phyloP scores from a whole-genome alignment of 2,797 vertebrate species.

The Cercopithecus neglectus region DNA sequence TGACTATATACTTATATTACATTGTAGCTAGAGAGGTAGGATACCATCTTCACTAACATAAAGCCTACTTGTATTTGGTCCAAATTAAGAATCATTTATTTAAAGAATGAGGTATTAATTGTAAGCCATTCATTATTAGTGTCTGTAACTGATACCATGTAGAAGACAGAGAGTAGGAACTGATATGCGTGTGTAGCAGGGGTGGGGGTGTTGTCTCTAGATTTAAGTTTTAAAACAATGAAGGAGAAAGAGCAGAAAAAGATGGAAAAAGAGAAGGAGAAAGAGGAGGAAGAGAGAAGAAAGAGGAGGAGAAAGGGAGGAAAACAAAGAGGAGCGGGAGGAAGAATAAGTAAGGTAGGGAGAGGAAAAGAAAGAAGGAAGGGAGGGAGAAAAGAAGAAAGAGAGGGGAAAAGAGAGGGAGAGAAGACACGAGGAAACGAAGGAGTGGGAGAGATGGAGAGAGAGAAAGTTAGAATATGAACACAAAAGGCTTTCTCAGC shows the following conservation, averaged over 20 bases:
- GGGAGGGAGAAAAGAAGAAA: accelerated
- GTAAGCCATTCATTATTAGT: no score
- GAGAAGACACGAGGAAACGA: no score
- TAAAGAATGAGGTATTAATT: background rate
- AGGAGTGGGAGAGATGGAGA: background rate
- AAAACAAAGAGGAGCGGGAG: background rate
- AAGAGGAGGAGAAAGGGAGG: no score
- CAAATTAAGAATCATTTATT: background rate
- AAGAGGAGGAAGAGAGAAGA: background rate
- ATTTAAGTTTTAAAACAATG: background rate
- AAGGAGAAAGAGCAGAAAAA: background rate
- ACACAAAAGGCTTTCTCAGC: background rate
- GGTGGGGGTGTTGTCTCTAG: background rate
- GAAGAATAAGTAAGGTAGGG: accelerated
- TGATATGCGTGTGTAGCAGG: no score
- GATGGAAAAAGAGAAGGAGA: accelerated
- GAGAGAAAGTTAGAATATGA: background rate
- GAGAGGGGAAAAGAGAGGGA: accelerated
- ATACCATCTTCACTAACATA: background rate
- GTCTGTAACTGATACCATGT: background rate
- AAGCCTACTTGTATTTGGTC: background rate
- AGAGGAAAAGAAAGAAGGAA: no score
- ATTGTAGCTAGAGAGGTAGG: background rate
- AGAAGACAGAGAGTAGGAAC: background rate
- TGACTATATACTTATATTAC: background rate